These are phyloP conservation scores for Bursaphelenchus mucronatus DNA, from an alignment of 1,140 invertebrate species.

Conservation along the genomic window DNA sequence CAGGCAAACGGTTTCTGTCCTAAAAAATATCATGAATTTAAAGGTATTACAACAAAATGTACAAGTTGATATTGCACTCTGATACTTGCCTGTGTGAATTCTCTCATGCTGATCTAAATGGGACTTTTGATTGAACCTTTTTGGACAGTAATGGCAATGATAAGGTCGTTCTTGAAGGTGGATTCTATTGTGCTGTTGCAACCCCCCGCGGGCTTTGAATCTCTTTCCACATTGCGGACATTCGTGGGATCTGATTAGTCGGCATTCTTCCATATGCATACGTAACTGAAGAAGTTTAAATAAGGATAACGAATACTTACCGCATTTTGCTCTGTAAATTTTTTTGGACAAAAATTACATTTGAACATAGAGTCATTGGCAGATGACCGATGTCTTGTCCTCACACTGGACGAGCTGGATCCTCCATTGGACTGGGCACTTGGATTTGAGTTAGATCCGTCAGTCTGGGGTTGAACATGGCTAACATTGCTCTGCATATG, in stretches of 20 bases:
- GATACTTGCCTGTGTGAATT: conserved; percentile 50
- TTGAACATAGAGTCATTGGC: conserved; percentile 35
- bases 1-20: conserved; percentile 55
- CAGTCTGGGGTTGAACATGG: conserved; percentile 3
- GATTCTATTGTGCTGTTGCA: conserved; percentile 56
- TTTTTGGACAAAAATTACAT: conserved; percentile 46
- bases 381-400: conserved; percentile 20
- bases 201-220: conserved; percentile 57
- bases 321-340: conserved; percentile 24
- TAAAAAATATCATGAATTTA: conserved; percentile 14
- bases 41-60: conserved; percentile 16
- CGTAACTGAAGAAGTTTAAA: conserved; percentile 44
- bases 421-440: background rate
- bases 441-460: background rate
- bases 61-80: background rate
- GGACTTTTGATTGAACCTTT: conserved; percentile 56
- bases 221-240: conserved; percentile 37
- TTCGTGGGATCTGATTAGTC: conserved; percentile 46
- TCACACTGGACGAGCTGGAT: too few relatives aligned
- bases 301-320: conserved; percentile 27
- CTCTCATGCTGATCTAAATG: conserved; percentile 59
- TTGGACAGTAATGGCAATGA: conserved; percentile 46
- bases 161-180: conserved; percentile 58
- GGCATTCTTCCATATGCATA: conserved; percentile 64
- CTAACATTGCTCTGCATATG: background rate